Evolutionary conservation across 2,797 vertebrate species (phyloP).

Genomic region (Chaetodon trifasciatus): DNA sequence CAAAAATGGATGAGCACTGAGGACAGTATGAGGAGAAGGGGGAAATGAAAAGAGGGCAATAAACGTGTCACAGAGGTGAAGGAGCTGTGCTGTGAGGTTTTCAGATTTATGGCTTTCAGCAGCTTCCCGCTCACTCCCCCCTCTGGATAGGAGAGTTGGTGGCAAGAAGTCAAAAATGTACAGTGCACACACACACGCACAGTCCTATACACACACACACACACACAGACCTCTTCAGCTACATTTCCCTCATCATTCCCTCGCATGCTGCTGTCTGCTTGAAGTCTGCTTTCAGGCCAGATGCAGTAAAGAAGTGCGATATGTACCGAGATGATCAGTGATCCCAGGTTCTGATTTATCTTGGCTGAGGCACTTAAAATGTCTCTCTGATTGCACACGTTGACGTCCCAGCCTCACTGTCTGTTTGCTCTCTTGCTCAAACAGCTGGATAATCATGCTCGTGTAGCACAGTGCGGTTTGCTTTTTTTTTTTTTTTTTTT

Average conservation of each 20-base stretch:
- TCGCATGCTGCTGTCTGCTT: constrained; percentile 32
- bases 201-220: constrained; percentile 22
- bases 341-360: constrained; percentile 51
- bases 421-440: constrained; percentile 51
- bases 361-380: constrained; percentile 41
- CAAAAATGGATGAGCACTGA: constrained; percentile 50
- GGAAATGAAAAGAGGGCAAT: constrained; percentile 65
- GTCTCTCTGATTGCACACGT: constrained; percentile 46
- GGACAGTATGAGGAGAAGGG: constrained; percentile 42
- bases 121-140: constrained; percentile 71
- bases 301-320: constrained; percentile 19
- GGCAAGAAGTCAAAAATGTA: constrained; percentile 73
- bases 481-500: neutral
- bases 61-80: constrained; percentile 77
- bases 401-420: constrained; percentile 44
- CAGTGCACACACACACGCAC: constrained; percentile 17
- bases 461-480: neutral
- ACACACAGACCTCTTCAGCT: constrained; percentile 34
- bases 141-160: constrained; percentile 57
- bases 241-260: constrained; percentile 40
- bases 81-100: constrained; percentile 58
- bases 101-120: constrained; percentile 70
- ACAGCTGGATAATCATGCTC: constrained; percentile 16
- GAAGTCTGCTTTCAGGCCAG: constrained; percentile 40
- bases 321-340: constrained; percentile 21